phyloP scores from a whole-genome alignment of 2,113 vertebrate genomes.

The Trichomycterus rosablanca region DNA sequence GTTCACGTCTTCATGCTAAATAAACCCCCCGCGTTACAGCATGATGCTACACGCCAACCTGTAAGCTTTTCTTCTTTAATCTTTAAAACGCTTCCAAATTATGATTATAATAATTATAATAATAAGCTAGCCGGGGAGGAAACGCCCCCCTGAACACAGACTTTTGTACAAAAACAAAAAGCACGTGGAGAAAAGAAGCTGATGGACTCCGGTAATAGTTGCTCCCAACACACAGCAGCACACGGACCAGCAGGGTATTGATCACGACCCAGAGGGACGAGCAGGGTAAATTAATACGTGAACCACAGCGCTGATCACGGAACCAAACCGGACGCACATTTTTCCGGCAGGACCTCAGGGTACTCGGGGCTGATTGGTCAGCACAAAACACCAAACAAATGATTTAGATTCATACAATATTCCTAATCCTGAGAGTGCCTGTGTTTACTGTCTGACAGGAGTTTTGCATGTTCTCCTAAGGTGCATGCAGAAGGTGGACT shows the following conservation, averaged over 20 bases:
- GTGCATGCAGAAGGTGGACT: no score
- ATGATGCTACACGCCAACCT: conserved; percentile 61
- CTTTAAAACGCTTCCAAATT: conserved; percentile 55
- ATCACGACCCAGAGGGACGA: background rate
- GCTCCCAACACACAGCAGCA: conserved; percentile 70
- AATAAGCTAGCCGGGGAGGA: background rate
- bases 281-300: background rate
- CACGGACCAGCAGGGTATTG: background rate
- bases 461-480: no score
- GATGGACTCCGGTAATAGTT: conserved; percentile 88
- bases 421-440: no score
- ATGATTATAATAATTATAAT: conserved; percentile 43
- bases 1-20: conserved; percentile 59
- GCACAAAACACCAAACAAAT: no score
- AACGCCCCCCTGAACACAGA: background rate
- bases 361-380: no score
- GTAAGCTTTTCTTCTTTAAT: conserved; percentile 45
- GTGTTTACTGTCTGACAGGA: no score
- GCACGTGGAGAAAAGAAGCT: no score
- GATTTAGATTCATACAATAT: no score
- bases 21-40: no score
- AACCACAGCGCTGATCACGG: no score
- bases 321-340: no score
- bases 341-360: no score
- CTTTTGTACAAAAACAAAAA: conserved; percentile 65